phyloP scores from a whole-genome alignment of 2,113 vertebrate species.

The Notarius quadriscutis region DNA sequence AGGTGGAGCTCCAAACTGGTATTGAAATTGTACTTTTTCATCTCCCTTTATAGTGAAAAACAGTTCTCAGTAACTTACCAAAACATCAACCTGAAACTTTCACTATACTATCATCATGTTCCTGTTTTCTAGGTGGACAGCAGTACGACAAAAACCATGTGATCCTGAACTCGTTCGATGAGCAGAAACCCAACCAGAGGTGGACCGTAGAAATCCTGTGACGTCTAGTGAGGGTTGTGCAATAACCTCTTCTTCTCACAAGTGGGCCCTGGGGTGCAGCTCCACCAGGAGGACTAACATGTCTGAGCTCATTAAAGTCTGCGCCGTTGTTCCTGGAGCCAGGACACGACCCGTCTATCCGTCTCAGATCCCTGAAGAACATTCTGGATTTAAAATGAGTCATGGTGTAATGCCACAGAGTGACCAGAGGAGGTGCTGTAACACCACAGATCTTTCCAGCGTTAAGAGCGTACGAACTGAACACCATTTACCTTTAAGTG shows the following conservation, averaged over 20 bases:
- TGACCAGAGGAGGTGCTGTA: not conserved
- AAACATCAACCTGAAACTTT: no score
- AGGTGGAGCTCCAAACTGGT: not conserved
- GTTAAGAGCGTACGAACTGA: not conserved
- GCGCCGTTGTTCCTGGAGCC: not conserved
- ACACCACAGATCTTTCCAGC: not conserved
- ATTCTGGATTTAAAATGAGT: not conserved
- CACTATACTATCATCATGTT: not conserved
- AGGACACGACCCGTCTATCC: not conserved
- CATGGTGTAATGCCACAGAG: not conserved
- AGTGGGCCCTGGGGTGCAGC: not conserved
- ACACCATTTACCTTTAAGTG: not conserved
- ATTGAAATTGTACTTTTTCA: no score
- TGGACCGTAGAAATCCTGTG: conserved; percentile 83
- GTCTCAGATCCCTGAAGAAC: not conserved
- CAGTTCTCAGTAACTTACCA: no score
- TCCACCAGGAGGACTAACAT: not conserved
- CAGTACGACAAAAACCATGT: conserved; percentile 89
- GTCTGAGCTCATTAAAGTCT: not conserved
- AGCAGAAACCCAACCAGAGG: conserved; percentile 78
- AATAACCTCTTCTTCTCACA: not conserved
- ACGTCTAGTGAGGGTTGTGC: not conserved
- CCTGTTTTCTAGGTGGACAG: conserved; percentile 76
- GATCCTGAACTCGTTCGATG: conserved; percentile 79
- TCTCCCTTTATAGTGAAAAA: no score